Percentiles rank a stretch among this genome's conserved stretches.
These are phyloP conservation scores for Columba guinea DNA, from an alignment of 2,797 vertebrate genomes.

Conservation along the genomic window DNA sequence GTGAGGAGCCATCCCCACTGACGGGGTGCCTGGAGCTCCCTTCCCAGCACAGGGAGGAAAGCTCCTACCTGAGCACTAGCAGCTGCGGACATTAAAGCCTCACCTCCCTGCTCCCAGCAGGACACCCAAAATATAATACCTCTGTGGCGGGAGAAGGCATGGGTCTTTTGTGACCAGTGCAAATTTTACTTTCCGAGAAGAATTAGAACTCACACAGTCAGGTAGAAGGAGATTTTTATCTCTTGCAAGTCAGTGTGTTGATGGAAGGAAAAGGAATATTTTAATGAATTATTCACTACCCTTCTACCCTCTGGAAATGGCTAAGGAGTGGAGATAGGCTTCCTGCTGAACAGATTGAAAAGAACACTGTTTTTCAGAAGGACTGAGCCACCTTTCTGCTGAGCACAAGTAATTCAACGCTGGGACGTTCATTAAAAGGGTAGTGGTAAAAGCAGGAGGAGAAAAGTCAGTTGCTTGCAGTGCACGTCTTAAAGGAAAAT, in stretches of 20 bases:
- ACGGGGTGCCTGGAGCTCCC: neutral
- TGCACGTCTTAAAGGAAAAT: neutral
- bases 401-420: conserved; percentile 46
- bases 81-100: neutral
- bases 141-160: neutral
- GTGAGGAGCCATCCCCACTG: rapidly evolving
- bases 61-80: neutral
- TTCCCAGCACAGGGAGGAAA: rapidly evolving
- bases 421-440: neutral
- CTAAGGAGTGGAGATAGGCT: conserved; percentile 36
- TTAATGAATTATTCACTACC: conserved; percentile 64
- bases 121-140: neutral
- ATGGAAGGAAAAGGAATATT: conserved; percentile 44
- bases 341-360: conserved; percentile 66
- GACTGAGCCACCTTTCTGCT: conserved; percentile 43
- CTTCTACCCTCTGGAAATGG: neutral
- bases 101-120: neutral
- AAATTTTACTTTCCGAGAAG: neutral
- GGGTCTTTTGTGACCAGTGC: neutral
- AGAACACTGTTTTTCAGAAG: conserved; percentile 41
- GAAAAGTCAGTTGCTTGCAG: neutral
- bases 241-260: neutral
- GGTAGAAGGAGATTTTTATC: conserved; percentile 23
- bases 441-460: neutral
- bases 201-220: neutral